Evolutionary conservation across 2,113 vertebrate species (phyloP).

Genomic region (Benitochromis conjunctus): DNA sequence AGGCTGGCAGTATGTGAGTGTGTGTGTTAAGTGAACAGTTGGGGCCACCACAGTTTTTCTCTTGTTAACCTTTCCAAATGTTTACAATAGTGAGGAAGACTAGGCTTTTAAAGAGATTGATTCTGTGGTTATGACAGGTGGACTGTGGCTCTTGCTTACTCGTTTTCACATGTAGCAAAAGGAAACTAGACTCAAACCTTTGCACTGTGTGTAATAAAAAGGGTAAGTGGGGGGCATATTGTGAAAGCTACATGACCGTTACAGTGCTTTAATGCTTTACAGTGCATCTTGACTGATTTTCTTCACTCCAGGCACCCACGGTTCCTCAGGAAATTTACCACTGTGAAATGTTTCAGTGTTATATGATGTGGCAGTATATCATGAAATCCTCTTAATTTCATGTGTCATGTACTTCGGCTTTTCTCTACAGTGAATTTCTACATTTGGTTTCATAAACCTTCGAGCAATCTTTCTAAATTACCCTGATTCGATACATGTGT

Average conservation of each 20-base stretch:
- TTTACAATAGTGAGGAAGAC: slow-evolving; percentile 32
- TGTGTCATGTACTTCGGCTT: background rate
- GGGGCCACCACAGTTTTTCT: slow-evolving; percentile 49
- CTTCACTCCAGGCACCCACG: background rate
- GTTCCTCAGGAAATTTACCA: background rate
- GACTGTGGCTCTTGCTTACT: background rate
- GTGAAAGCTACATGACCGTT: background rate
- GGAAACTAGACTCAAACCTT: background rate
- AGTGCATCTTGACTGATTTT: background rate
- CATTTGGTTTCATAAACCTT: slow-evolving; percentile 26
- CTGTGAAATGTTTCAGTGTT: background rate
- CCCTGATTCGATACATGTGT: slow-evolving; percentile 21
- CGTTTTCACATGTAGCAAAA: background rate
- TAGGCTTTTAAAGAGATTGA: background rate
- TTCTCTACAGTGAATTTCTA: background rate
- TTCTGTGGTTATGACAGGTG: slow-evolving; percentile 39
- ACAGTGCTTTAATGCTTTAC: background rate
- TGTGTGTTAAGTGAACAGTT: slow-evolving; percentile 17
- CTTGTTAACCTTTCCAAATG: slow-evolving; percentile 61
- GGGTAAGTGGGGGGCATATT: background rate
- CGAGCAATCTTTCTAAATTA: background rate
- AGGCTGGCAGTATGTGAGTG: slow-evolving; percentile 14
- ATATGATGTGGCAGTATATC: background rate
- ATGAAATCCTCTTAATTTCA: background rate
- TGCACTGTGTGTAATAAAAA: background rate